Base-by-base conservation (phyloP, 1,140 invertebrate species). In the Drosophila hydei region DNA sequence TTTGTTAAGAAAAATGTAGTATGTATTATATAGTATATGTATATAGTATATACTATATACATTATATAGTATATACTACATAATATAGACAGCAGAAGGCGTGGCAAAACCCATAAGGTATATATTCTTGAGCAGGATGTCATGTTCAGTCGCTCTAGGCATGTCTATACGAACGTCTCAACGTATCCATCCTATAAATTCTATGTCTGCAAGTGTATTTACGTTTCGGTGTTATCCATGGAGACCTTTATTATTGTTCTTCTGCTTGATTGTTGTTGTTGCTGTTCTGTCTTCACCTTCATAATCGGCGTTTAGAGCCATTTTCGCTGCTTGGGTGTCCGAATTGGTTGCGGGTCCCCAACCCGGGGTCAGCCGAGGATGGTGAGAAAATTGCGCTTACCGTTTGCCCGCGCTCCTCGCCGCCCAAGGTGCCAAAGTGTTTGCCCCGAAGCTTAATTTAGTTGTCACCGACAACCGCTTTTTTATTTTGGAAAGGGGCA, bases 241-340 rank as follows among this genome's bases (percentile, higher is more conserved):
- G 2, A 33, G 1, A 12, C 11, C 30, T 33, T 33, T 11, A 33
- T 33, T 33, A 14, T 6, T 42, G n/a, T 42, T 42, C n/a, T 14
- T 2, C 6, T n/a, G 38, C n/a, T 14, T 52, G 45, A 23, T 18
- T 8, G 30, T 19, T 38, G 16, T 51, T 51, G 45, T 40, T 27
- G 14, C 11, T 27, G 48, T 43, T 55, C 58, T 60, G 50, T 60
- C 61, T 51, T 75, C 45, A 48, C 56, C 62, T 64, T 36, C 63
- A 40, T 81, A 80, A 80, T 80, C 58, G 71, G 59, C 79, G 70
- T 74, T 81, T 81, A 81, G 79, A 74, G 79, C 56, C 58, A 80
- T 80, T 76, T 83, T 83, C 72, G 65, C 65, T 58, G 38, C 83
- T 73, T 88, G 83, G 84, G 80, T 85, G 80, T 87, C 77, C 80